Percentiles rank a stretch among this genome's conserved stretches.
Evolutionary conservation across 2,113 vertebrate species (phyloP).

Genomic region (Myanophis thanlyinensis): DNA sequence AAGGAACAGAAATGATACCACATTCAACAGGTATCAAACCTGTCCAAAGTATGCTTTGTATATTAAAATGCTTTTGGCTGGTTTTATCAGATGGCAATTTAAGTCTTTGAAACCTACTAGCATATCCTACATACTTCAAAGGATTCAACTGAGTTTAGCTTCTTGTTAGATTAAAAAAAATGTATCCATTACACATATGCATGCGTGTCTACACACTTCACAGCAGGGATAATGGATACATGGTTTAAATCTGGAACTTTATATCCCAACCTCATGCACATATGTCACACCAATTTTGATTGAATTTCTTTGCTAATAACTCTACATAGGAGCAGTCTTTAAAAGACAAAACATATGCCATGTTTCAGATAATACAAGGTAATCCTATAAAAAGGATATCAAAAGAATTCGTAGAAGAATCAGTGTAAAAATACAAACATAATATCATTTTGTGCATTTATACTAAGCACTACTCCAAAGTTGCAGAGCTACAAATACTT

Average conservation of each 20-base stretch:
- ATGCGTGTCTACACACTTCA: neutral
- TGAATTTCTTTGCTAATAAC: neutral
- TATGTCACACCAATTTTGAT: neutral
- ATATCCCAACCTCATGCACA: neutral
- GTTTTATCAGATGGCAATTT: conserved; percentile 48
- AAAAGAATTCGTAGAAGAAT: neutral
- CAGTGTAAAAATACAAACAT: neutral
- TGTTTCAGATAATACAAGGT: neutral
- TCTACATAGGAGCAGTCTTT: neutral
- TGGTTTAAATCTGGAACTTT: neutral
- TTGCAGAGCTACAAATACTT: neutral
- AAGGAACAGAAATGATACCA: conserved; percentile 44
- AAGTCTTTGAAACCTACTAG: conserved; percentile 50
- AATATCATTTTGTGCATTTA: neutral
- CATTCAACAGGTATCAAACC: conserved; percentile 69
- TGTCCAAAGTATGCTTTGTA: conserved; percentile 45
- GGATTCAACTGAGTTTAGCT: conserved; percentile 52
- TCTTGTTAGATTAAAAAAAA: conserved; percentile 31
- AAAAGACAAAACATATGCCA: neutral
- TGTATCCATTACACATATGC: neutral
- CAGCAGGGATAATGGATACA: neutral
- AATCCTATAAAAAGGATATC: neutral
- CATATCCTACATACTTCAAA: conserved; percentile 47
- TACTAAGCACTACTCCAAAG: neutral
- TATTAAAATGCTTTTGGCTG: conserved; percentile 41